Evolutionary conservation across 2,888 invertebrate genomes (phyloP).

Genomic region (Netelia virgata): DNA sequence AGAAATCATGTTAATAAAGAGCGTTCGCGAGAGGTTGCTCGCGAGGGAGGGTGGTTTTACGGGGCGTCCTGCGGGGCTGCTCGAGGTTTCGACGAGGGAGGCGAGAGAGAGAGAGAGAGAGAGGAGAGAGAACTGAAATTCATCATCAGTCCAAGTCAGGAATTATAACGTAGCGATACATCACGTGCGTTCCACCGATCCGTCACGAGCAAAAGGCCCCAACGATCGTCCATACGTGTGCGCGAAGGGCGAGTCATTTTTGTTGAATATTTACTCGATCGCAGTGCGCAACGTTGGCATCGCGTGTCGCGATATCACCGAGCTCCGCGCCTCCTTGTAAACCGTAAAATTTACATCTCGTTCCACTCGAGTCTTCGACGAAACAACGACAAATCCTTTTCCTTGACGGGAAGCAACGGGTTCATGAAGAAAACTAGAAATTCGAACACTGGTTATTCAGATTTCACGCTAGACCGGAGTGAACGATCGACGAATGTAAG

Average conservation of each 20-base stretch:
- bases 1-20: constrained; percentile 65
- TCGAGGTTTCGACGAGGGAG: constrained; percentile 27
- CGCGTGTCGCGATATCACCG: constrained; percentile 49
- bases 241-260: constrained; percentile 35
- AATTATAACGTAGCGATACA: constrained; percentile 84
- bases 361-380: not conserved
- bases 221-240: constrained; percentile 75
- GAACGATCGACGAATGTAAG: not conserved
- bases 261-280: constrained; percentile 53
- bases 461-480: not conserved
- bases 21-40: constrained; percentile 53
- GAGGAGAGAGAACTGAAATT: constrained; percentile 76
- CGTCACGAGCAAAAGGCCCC: constrained; percentile 76
- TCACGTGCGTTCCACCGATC: constrained; percentile 82
- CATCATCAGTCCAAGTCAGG: constrained; percentile 83
- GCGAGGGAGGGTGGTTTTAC: constrained; percentile 65
- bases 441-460: constrained; percentile 4
- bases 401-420: not conserved
- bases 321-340: not conserved
- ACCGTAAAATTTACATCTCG: constrained; percentile 18
- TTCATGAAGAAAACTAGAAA: not conserved
- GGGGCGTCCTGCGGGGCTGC: constrained; percentile 60
- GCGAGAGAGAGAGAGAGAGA: no score
- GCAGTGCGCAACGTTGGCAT: constrained; percentile 59
- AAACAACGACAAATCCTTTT: constrained; percentile 44